Evolutionary conservation across 1,140 invertebrate species (phyloP), one percentile per base, ranked within the genome.

Genomic region (Hyphantria cunea): DNA sequence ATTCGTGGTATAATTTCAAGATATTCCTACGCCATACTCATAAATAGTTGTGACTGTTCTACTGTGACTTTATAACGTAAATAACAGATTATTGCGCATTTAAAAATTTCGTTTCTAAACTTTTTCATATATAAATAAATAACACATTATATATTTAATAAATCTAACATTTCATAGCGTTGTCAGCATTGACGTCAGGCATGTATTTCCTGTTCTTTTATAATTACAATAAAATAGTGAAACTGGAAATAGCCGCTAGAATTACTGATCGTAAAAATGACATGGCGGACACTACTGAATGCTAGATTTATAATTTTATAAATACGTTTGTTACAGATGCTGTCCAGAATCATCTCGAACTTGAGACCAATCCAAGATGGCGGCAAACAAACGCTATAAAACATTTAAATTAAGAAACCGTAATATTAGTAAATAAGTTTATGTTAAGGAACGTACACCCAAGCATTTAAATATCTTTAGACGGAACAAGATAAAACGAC

Each of bases 381-480:
- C 63, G 78, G 69, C 68, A 61, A 72, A 54, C 64, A 74, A 49
- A 73, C 71, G 69, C 71, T 68, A 70, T 32, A 76, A 68, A 64
- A 80, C 67, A 64, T 76, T 14, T 74, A 77, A 76, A 64, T 50
- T 87, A 87, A 82, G 82, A 79, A 89, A 82, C 83, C 84, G 86
- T 87, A 86, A 87, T 82, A 70, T 76, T 89, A 87, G 75, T 82
- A 67, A 52, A 33, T 87, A 83, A 89, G 76, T 75, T 84, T 82
- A 82, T 70, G 76, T 72, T 75, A 79, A 76, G 62, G 68, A 68
- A 72, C 74, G 62, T 70, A 80, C 62, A 80, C 76, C 80, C 75
- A 81, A 84, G 84, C 82, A 87, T 85, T 86, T 82, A 82, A 70
- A 66, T 62, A 67, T 60, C 48, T 32, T 62, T 61, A 67, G 8